Conservation (phyloP, 92 coral and sea anemone species). For the Bergia sp. region DNA sequence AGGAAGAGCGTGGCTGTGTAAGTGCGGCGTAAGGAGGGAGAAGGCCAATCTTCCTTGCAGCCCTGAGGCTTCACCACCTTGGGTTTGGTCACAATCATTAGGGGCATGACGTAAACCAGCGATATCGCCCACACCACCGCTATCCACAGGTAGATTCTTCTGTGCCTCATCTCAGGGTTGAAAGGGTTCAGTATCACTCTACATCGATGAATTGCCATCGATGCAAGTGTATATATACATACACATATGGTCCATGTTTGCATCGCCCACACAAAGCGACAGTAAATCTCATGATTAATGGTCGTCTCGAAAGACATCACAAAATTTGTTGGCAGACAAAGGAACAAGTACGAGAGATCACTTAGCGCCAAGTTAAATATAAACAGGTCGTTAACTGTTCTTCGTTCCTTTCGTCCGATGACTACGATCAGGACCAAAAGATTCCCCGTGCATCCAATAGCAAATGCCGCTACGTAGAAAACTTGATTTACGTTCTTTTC, state of each 20-base stretch:
- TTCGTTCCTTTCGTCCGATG: conserved; percentile 78
- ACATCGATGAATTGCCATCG: conserved; percentile 93
- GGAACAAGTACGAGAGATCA: conserved; percentile 83
- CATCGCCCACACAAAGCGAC: conserved; percentile 94
- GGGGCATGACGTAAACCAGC: conserved; percentile 72
- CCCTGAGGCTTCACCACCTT: conserved; percentile 71
- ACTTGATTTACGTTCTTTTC: conserved; percentile 76
- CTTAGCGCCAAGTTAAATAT: conserved; percentile 90
- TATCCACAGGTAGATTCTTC: conserved; percentile 73
- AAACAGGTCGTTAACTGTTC: conserved; percentile 91
- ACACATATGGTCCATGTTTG: conserved; percentile 87
- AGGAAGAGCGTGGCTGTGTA: conserved; percentile 84
- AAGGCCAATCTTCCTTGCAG: conserved; percentile 85
- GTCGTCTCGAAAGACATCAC: conserved; percentile 66
- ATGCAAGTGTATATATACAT: conserved; percentile 90
- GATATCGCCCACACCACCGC: conserved; percentile 79
- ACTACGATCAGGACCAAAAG: conserved; percentile 82
- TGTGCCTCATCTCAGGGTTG: conserved; percentile 79
- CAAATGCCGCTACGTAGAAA: conserved; percentile 78
- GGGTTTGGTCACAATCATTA: conserved; percentile 68
- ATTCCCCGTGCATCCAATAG: conserved; percentile 86
- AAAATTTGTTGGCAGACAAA: conserved; percentile 83
- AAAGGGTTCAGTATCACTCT: conserved; percentile 87
- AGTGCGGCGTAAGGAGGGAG: conserved; percentile 59
- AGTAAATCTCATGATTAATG: conserved; percentile 80